Conservation (phyloP, 2,797 vertebrate genomes). For the Aythya fuligula region DNA sequence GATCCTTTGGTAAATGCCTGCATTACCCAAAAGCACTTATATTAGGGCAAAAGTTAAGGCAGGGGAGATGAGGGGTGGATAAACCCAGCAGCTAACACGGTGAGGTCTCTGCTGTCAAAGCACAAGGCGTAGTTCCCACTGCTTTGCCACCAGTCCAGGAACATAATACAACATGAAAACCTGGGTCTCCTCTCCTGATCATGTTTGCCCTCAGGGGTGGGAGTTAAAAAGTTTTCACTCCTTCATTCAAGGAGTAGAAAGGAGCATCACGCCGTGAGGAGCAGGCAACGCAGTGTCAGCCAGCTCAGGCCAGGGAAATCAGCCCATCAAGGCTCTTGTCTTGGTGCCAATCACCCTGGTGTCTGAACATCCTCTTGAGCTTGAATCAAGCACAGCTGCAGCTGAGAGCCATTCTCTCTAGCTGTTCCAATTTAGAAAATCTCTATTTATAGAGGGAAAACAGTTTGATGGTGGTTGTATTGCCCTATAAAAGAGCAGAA, state of each 20-base stretch:
- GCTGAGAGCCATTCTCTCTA: background rate
- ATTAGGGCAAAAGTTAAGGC: background rate
- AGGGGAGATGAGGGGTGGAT: background rate
- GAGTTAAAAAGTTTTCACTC: background rate
- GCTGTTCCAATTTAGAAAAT: background rate
- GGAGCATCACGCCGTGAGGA: background rate
- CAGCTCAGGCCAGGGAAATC: background rate
- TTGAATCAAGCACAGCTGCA: slow-evolving; percentile 11
- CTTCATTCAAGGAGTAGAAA: background rate
- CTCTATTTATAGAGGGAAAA: background rate
- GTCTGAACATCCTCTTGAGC: background rate
- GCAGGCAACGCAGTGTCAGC: background rate
- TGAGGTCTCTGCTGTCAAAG: background rate
- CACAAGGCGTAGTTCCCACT: background rate
- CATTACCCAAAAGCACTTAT: background rate
- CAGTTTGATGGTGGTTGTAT: background rate
- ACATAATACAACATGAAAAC: fast-evolving
- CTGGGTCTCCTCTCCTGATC: background rate
- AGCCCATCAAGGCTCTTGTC: background rate
- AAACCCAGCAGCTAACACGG: background rate
- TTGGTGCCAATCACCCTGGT: background rate
- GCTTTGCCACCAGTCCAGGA: background rate
- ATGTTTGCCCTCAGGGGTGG: background rate
- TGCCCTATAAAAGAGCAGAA: background rate
- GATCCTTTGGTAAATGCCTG: background rate